phyloP scores from a whole-genome alignment of 1,140 invertebrate species.

The Drosophila orosa region DNA sequence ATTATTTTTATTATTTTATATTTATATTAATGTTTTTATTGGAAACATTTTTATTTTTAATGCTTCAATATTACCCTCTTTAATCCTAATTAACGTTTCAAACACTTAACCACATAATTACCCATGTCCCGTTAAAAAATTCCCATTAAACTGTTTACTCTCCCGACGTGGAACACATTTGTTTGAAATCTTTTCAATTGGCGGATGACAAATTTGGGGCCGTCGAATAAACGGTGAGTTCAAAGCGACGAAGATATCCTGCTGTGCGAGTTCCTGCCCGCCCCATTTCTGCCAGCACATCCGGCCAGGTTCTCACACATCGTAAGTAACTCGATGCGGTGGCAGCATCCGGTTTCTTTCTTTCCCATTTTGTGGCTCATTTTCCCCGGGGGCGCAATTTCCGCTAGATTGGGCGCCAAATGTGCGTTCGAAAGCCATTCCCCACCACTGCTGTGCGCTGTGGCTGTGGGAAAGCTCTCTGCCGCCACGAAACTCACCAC shows the following conservation, averaged over 20 bases:
- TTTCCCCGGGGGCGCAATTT: constrained; percentile 41
- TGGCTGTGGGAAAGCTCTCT: constrained; percentile 26
- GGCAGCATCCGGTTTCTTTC: constrained; percentile 32
- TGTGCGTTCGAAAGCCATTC: constrained; percentile 33
- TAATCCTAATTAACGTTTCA: too few species aligned
- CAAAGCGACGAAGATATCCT: constrained; percentile 41
- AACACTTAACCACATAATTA: background rate
- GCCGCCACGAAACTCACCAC: constrained; percentile 19
- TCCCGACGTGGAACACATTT: background rate
- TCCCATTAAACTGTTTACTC: background rate
- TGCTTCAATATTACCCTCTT: too few species aligned
- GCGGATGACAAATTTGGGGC: constrained; percentile 14
- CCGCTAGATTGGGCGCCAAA: constrained; percentile 61
- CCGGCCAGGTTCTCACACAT: constrained; percentile 46
- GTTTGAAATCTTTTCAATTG: constrained; percentile 4
- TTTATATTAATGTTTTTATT: too few species aligned
- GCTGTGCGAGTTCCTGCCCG: background rate
- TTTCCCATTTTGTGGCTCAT: constrained; percentile 20
- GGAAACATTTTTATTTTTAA: too few species aligned
- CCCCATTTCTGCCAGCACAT: constrained; percentile 15
- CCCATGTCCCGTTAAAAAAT: background rate
- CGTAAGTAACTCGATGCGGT: constrained; percentile 36
- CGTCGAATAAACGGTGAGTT: constrained; percentile 17
- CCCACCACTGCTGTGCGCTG: constrained; percentile 11
- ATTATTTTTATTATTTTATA: too few species aligned